Conservation (phyloP, 2,888 invertebrate genomes). For the Athalia cordata region DNA sequence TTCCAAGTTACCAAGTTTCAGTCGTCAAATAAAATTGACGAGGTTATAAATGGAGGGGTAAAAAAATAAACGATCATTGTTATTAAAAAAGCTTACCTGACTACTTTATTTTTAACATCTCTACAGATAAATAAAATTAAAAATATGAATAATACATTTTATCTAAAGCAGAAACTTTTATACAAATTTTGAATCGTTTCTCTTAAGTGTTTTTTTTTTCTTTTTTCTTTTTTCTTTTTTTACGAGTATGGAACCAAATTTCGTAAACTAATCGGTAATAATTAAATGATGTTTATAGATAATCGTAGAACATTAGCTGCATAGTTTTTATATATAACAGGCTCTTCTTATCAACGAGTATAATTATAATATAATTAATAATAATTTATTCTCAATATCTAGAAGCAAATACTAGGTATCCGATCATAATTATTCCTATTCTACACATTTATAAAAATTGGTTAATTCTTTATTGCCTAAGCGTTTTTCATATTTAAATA, state of each 20-base stretch:
- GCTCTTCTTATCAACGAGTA: slow-evolving; percentile 8
- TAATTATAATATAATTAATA: slow-evolving; percentile 25
- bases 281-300: background rate
- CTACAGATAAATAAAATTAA: slow-evolving; percentile 41
- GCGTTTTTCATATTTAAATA: slow-evolving; percentile 40
- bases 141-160: slow-evolving; percentile 25
- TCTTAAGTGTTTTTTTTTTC: slow-evolving; percentile 4
- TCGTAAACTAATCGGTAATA: background rate
- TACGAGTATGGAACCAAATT: slow-evolving; percentile 10
- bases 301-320: slow-evolving; percentile 13
- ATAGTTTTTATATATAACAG: background rate
- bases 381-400: slow-evolving; percentile 24
- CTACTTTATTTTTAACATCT: slow-evolving; percentile 44
- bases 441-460: slow-evolving; percentile 43
- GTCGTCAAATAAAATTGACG: background rate
- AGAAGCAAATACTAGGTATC: slow-evolving; percentile 34
- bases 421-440: slow-evolving; percentile 31
- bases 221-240: background rate
- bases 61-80: slow-evolving; percentile 41
- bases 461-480: slow-evolving; percentile 41
- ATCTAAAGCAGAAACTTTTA: slow-evolving; percentile 11
- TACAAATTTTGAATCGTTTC: slow-evolving; percentile 23
- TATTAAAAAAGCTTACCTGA: slow-evolving; percentile 45
- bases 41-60: slow-evolving; percentile 24
- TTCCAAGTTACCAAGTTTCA: background rate